phyloP scores from a whole-genome alignment of 2,113 vertebrate species.

The Boulengeromyrus knoepffleri region DNA sequence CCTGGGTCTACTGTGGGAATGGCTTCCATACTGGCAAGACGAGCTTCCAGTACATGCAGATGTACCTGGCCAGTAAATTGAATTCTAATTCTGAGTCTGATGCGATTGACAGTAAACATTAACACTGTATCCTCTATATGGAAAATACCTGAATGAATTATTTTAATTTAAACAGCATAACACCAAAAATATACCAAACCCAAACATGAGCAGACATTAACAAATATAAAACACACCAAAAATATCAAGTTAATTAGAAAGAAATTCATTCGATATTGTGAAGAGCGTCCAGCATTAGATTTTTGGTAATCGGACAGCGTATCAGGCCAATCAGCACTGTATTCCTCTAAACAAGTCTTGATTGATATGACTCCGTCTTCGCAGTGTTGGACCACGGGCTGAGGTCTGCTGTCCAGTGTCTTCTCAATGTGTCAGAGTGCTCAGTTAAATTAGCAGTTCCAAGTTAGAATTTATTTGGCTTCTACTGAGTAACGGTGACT shows the following conservation, averaged over 20 bases:
- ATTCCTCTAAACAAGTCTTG: constrained; percentile 29
- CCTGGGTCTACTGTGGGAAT: not conserved
- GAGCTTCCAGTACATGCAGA: not conserved
- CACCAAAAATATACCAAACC: constrained; percentile 22
- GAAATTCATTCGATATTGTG: constrained; percentile 44
- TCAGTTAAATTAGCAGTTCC: constrained; percentile 51
- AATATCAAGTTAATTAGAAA: constrained; percentile 63
- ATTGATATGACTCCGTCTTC: constrained; percentile 22
- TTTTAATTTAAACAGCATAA: not conserved
- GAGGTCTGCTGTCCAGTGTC: constrained; percentile 36
- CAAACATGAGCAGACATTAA: constrained; percentile 55
- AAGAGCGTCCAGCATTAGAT: constrained; percentile 61
- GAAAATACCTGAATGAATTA: not conserved
- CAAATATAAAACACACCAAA: constrained; percentile 48
- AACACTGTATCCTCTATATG: not conserved
- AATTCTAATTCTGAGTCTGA: not conserved
- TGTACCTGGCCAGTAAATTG: too few species aligned
- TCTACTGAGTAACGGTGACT: constrained; percentile 72
- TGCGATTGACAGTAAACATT: not conserved
- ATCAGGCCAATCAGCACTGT: constrained; percentile 33
- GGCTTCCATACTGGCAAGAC: not conserved
- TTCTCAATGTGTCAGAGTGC: constrained; percentile 60
- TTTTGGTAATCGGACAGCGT: constrained; percentile 36
- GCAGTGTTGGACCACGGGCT: constrained; percentile 16
- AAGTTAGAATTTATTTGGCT: constrained; percentile 20